Evolutionary conservation across 1,140 invertebrate genomes (phyloP).

Genomic region (Laupala kohalensis): DNA sequence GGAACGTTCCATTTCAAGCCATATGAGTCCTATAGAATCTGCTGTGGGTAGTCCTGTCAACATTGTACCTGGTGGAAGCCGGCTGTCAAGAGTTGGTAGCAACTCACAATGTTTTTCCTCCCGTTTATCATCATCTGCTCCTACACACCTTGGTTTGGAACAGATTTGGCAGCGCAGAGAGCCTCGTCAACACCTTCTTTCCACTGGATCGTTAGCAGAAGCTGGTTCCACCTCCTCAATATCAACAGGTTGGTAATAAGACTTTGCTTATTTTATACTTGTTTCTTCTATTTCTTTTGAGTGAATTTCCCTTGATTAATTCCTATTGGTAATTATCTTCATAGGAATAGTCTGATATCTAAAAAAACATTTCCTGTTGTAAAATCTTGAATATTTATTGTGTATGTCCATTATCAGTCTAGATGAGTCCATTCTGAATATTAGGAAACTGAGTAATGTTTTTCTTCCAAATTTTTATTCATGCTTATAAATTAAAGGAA

Average conservation of each 20-base stretch:
- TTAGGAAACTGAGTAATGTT: no score
- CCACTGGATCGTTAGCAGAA: conserved; percentile 71
- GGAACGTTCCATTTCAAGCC: conserved; percentile 43
- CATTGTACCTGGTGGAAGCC: conserved; percentile 23
- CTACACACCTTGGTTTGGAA: conserved; percentile 64
- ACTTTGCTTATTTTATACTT: no score
- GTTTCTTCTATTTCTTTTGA: no score
- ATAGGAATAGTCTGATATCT: no score
- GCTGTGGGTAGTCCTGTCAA: not conserved
- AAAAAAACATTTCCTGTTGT: no score
- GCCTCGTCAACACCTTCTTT: conserved; percentile 71
- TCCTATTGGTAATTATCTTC: no score
- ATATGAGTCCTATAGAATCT: conserved; percentile 11
- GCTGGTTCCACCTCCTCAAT: conserved; percentile 76
- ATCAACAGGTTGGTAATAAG: conserved; percentile 41
- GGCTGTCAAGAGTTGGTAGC: conserved; percentile 20
- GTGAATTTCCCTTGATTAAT: no score
- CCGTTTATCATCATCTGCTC: conserved; percentile 66
- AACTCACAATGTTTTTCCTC: conserved; percentile 35
- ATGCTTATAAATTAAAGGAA: no score
- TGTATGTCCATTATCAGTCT: no score
- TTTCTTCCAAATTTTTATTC: no score
- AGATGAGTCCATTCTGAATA: no score
- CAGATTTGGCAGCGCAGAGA: conserved; percentile 73
- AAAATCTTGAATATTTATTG: no score